Evolutionary conservation across 2,888 invertebrate genomes (phyloP), one percentile per base, ranked within the genome.

Genomic region (Gonocerus acuteangulatus): DNA sequence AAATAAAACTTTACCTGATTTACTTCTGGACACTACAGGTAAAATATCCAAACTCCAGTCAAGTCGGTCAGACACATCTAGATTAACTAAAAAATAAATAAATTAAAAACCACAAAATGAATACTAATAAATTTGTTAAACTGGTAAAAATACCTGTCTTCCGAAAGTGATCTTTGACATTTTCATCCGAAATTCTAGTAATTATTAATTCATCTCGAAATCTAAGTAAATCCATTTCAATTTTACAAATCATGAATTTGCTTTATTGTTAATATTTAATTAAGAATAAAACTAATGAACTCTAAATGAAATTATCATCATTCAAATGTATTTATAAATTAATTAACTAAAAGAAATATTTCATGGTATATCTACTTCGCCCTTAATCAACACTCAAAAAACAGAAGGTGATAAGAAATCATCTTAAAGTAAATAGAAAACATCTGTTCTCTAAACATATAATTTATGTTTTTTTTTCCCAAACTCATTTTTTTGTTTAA

Each of bases 1-100:
- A n/a, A n/a, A n/a, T n/a, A n/a, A n/a, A n/a, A n/a, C n/a, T 39
- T 2, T 54, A 54, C 54, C 54, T 54, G 57, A 34, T 21, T 57
- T 57, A 7, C 18, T 57, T 18, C 45, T 57, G 45, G 57, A 27
- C 4, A 45, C 2, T 32, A 57, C 34, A 13, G 57, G 57, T n/a
- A 57, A 39, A 44, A 57, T 57, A 44, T 57, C 57, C 57, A 57
- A 34, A 47, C 45, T 47, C 57, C 57, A 57, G 34, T 57, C 57
- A 47, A 57, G 47, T 18, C 57, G 21, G 13, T 57, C 45, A 32
- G 57, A 57, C n/a, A 18, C 44, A 19, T 57, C 47, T 32, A 18
- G 45, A 57, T 19, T 45, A 45, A 47, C 57, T 57, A 47, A 19
- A 1, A 32, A 57, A 2, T n/a, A n/a, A n/a, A 36, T 2, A 15